Evolutionary conservation across 2,113 vertebrate genomes (phyloP), one percentile per base, ranked within the genome.

Genomic region (Ivindomyrus marchei): DNA sequence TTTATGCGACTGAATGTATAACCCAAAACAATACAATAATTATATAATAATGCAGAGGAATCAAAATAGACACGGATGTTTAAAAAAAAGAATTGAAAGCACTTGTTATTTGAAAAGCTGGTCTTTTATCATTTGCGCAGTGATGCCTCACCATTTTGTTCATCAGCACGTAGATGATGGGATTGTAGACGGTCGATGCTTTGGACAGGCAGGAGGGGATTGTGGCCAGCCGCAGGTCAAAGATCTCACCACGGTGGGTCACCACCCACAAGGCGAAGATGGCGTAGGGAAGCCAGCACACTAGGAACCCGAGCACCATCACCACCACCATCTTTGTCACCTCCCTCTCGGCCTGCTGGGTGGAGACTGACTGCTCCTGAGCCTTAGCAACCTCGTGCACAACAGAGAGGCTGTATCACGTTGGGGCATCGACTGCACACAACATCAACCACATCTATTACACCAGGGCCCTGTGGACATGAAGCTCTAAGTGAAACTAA

Each of bases 311-410:
- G 1, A 94, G 1, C 66, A 97, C 95, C 96, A 96, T 96, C 80
- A 96, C 80, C 1, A 96, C 91, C 90, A 96, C 95, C 96, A 96
- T 96, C 93, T 92, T 94, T 62, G 94, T 96, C 89, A 96, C 96
- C 91, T 96, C 95, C 83, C 45, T 92, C 89, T 97, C 96, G 2
- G 95, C 96, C 89, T 96, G 96, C 93, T 96, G 95, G 8, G 96
- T 96, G 13, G 95, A 95, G 89, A 91, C 96, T 4, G 96, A 96
- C 91, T 96, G 95, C 31, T 95, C 94, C 87, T 96, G 96, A 88
- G 94, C 94, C 92, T 94, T 95, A 0, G 95, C 95, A 80, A 94
- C 96, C 96, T 96, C 0, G 53, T 50, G n/a, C 47, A 42, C 36
- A 2, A n/a, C 6, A 92, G n/a, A 89, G 39, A 49, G 4, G 74